Base-by-base conservation (phyloP, 2,888 invertebrate genomes). In the Magallana nippona region DNA sequence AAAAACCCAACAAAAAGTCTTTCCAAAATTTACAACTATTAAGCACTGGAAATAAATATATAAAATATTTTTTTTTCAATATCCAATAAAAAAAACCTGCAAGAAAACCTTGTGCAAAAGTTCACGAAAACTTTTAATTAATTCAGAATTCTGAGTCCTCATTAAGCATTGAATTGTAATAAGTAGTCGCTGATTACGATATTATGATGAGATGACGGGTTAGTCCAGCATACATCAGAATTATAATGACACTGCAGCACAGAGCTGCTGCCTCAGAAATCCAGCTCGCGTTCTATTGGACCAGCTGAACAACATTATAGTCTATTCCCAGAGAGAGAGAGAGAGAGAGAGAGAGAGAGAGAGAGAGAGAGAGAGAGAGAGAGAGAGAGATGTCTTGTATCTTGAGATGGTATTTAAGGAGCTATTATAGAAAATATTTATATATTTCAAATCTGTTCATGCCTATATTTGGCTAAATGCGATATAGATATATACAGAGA, bases 51-150 rank as follows among this genome's bases (percentile, higher is more conserved):
- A 44, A 44, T 8, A 44, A 8, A 44, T 44, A 8, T 3, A 44
- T 8, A 44, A 44, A 44, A 44, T 0, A 44, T 8, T 44, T n/a
- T n/a, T n/a, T n/a, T n/a, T 8, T 44, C 44, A 44, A 60, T n/a
- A 60, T 15, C 60, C 60, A 17, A 8, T n/a, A 10, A 27, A 63
- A 63, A 63, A 15, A 63, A 63, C 2, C 2, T 63, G 13, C 1
- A 15, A 63, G 27, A 27, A 63, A 2, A 63, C 27, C 22, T 1
- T 11, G 10, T 27, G 32, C 27, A 63, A 63, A 63, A 63, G 63
- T 63, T 63, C 63, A 63, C 63, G 27, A 27, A 63, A 63, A 63
- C 63, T 63, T 63, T 63, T 63, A 63, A 63, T 63, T 63, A 63
- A 63, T 63, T 63, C 63, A 63, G 63, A 63, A 63, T 63, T 63